Percentiles rank a stretch among this genome's conserved stretches.
Conservation (phyloP, 2,113 vertebrate genomes). For the Morone saxatilis region DNA sequence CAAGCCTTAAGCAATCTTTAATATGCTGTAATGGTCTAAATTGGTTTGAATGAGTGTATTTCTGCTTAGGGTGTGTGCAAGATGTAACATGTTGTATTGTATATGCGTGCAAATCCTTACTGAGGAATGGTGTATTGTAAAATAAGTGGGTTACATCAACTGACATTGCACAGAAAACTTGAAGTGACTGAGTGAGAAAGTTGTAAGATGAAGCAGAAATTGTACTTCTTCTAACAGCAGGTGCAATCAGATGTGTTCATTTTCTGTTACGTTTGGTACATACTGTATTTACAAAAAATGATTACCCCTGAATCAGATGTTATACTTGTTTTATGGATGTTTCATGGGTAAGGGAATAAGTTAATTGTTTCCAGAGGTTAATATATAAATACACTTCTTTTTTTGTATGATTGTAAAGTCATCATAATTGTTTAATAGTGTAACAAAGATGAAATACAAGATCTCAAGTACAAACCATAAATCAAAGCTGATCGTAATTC, state of each 20-base stretch:
- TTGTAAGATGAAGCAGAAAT: conserved; percentile 62
- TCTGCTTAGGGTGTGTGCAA: conserved; percentile 63
- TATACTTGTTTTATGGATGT: conserved; percentile 55
- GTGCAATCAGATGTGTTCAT: conserved; percentile 61
- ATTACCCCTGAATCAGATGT: conserved; percentile 36
- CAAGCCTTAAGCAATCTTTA: conserved; percentile 77
- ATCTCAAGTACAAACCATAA: conserved; percentile 39
- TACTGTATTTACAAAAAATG: conserved; percentile 64
- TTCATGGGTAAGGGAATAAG: conserved; percentile 54
- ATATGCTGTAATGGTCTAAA: conserved; percentile 63
- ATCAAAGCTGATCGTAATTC: conserved; percentile 14
- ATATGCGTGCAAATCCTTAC: conserved; percentile 59
- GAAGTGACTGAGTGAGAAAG: conserved; percentile 54
- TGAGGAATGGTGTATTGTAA: conserved; percentile 68
- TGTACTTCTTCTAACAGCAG: conserved; percentile 62
- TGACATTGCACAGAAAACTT: conserved; percentile 67
- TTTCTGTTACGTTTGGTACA: conserved; percentile 73
- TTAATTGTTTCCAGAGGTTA: conserved; percentile 76
- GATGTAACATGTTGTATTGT: conserved; percentile 66
- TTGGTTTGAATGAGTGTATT: conserved; percentile 59
- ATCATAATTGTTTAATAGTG: conserved; percentile 57
- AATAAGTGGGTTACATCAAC: conserved; percentile 53
- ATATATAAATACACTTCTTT: conserved; percentile 72
- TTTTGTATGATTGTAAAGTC: conserved; percentile 72
- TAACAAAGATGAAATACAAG: conserved; percentile 50